These are phyloP conservation scores for Istiophorus platypterus DNA, from an alignment of 2,113 vertebrate species.

Conservation along the genomic window DNA sequence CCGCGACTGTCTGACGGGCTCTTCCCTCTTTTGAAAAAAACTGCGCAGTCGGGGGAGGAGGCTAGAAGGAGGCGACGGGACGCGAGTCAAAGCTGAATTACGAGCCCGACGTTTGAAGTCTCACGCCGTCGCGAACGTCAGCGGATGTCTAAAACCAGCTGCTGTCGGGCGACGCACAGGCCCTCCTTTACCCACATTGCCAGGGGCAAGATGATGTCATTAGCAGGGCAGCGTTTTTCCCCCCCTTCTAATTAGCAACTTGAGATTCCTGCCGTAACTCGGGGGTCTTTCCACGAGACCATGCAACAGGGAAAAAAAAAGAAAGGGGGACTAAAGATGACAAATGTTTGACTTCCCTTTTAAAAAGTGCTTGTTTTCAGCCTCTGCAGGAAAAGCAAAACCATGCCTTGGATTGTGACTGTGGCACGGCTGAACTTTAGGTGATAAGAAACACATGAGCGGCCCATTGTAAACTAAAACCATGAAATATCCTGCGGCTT, in stretches of 20 bases:
- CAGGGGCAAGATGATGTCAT: conserved; percentile 81
- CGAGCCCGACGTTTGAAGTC: conserved; percentile 74
- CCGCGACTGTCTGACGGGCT: conserved; percentile 21
- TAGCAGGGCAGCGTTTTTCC: conserved; percentile 63
- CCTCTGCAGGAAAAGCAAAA: conserved; percentile 39
- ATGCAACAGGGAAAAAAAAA: too few species aligned
- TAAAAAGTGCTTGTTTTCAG: conserved; percentile 43
- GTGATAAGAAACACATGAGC: conserved; percentile 70
- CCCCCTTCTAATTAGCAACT: conserved; percentile 86
- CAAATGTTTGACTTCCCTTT: conserved; percentile 63
- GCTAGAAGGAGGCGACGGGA: conserved; percentile 55
- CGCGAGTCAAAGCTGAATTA: conserved; percentile 79
- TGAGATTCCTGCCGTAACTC: conserved; percentile 66
- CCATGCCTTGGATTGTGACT: conserved; percentile 27
- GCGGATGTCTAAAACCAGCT: conserved; percentile 77
- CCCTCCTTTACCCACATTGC: conserved; percentile 36
- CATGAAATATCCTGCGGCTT: conserved; percentile 64
- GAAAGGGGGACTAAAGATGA: conserved; percentile 55
- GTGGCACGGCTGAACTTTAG: conserved; percentile 34
- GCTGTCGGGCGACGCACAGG: conserved; percentile 57
- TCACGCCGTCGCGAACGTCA: conserved; percentile 62
- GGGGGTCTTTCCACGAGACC: conserved; percentile 64
- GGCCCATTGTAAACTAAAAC: conserved; percentile 61
- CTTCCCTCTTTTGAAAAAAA: conserved; percentile 59
- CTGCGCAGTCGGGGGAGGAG: too few species aligned